Conservation (phyloP, 2,888 invertebrate species). For the Amiota communis region DNA sequence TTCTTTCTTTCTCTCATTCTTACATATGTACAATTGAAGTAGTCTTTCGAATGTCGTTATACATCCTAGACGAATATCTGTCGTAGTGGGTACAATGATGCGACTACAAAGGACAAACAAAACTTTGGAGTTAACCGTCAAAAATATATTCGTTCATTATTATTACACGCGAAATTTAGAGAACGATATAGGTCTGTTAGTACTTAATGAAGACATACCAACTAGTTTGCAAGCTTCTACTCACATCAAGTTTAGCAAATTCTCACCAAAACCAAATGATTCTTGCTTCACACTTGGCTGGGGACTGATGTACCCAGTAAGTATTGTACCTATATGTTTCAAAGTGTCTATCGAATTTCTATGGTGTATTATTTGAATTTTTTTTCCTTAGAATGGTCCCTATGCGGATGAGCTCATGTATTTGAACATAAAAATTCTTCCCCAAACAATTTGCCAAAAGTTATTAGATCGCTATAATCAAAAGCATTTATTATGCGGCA, state of each 20-base stretch:
- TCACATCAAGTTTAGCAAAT: background rate
- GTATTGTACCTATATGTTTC: background rate
- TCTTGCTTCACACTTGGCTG: constrained; percentile 46
- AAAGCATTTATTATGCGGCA: constrained; percentile 1
- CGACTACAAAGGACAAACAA: constrained; percentile 24
- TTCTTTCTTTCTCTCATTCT: no score
- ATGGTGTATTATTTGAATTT: no score
- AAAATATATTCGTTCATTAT: constrained; percentile 36
- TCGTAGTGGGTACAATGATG: constrained; percentile 43
- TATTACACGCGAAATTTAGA: constrained; percentile 27
- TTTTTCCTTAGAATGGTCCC: no score
- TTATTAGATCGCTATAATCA: background rate
- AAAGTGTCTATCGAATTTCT: no score
- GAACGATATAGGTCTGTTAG: constrained; percentile 48
- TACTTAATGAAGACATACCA: constrained; percentile 34
- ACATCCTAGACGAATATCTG: constrained; percentile 6
- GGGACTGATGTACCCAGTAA: constrained; percentile 48
- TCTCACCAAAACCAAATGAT: background rate
- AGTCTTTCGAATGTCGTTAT: background rate
- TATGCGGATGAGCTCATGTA: constrained; percentile 39
- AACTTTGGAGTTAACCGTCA: constrained; percentile 33
- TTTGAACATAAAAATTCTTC: constrained; percentile 24
- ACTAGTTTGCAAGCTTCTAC: background rate
- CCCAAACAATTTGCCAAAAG: background rate
- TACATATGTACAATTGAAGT: no score